Percentiles rank a stretch among this genome's conserved stretches.
Conservation (phyloP, 2,888 invertebrate species). For the Melanchra persicariae region DNA sequence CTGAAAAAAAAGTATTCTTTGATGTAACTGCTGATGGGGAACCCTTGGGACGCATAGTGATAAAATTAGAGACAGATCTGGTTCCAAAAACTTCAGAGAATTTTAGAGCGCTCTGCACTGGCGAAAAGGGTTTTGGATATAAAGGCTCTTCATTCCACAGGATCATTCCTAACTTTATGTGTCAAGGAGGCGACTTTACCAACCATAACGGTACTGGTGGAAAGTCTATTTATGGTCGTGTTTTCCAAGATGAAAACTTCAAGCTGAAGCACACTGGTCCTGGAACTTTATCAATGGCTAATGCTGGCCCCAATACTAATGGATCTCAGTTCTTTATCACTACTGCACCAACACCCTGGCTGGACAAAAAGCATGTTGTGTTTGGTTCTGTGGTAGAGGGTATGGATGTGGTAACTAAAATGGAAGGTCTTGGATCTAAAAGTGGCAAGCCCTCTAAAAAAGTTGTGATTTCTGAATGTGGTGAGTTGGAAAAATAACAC, state of each 20-base stretch:
- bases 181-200: slow-evolving; percentile 98
- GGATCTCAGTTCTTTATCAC: slow-evolving; percentile 99
- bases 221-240: slow-evolving; percentile 98
- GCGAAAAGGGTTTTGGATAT: slow-evolving; percentile 93
- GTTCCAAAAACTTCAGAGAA: slow-evolving; percentile 98
- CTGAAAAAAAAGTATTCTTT: slow-evolving; percentile 93
- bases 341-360: slow-evolving; percentile 97
- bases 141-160: slow-evolving; percentile 97
- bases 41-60: slow-evolving; percentile 95
- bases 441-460: slow-evolving; percentile 96
- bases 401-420: slow-evolving; percentile 97
- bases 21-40: slow-evolving; percentile 96
- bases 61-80: slow-evolving; percentile 96
- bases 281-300: slow-evolving; percentile 98
- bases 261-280: slow-evolving; percentile 96
- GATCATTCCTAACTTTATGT: slow-evolving; percentile 99
- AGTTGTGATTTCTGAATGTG: slow-evolving; percentile 95
- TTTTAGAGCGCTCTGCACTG: slow-evolving; percentile 96
- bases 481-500: slow-evolving; percentile 92
- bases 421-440: slow-evolving; percentile 95
- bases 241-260: slow-evolving; percentile 99
- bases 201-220: slow-evolving; percentile 98
- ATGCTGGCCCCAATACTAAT: slow-evolving; percentile 98
- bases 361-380: slow-evolving; percentile 98
- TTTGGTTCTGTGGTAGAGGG: slow-evolving; percentile 98